These are phyloP conservation scores for Ursus arctos DNA, from an alignment of 2,113 vertebrate species.

Conservation along the genomic window DNA sequence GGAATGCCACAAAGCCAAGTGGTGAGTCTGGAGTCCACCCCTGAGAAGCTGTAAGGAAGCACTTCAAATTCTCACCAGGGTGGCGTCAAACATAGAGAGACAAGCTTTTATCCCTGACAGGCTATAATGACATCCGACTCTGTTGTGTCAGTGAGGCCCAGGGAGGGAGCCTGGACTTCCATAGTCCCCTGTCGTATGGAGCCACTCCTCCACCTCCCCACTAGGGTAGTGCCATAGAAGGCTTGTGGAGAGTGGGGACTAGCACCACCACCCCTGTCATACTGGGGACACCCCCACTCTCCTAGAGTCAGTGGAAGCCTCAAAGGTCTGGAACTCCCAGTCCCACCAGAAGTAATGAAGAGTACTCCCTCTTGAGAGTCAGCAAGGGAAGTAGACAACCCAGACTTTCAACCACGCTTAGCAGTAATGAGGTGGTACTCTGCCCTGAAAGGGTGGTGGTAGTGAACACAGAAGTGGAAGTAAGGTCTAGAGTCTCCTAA, in stretches of 20 bases:
- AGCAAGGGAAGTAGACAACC: too few species aligned
- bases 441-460: not conserved
- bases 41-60: not conserved
- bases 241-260: not conserved
- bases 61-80: not conserved
- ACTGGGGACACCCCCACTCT: not conserved
- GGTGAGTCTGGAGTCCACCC: not conserved
- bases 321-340: not conserved
- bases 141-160: not conserved
- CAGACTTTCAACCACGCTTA: not conserved
- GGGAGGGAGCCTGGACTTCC: not conserved
- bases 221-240: not conserved
- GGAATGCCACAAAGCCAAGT: too few species aligned
- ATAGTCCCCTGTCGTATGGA: not conserved
- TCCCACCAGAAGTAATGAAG: not conserved
- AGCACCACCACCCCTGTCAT: too few species aligned
- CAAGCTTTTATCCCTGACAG: not conserved
- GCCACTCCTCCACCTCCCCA: rapidly evolving
- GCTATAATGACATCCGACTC: not conserved
- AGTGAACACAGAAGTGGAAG: not conserved
- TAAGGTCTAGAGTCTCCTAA: not conserved
- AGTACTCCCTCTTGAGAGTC: rapidly evolving
- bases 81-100: not conserved
- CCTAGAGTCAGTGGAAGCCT: not conserved
- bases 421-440: not conserved